A percentile compares a stretch with the other conserved stretches of the same genome.
Conservation (phyloP, 2,113 vertebrate species). For the Bambusicola thoracicus region DNA sequence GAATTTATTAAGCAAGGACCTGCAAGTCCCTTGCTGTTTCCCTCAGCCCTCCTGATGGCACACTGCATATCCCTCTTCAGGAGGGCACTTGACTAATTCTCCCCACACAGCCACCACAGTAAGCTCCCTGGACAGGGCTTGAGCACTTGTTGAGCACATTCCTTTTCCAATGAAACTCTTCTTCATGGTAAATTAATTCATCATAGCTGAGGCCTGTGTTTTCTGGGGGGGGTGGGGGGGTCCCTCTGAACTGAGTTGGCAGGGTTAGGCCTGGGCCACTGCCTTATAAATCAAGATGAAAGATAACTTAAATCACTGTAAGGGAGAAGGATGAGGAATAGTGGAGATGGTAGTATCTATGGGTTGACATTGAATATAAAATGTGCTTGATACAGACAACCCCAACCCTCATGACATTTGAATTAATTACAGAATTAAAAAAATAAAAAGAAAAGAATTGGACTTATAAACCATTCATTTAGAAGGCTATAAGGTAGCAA, state of each 20-base stretch:
- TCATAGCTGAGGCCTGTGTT: slow-evolving; percentile 68
- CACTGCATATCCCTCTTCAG: not conserved
- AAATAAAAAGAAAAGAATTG: not conserved
- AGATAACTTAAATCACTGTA: slow-evolving; percentile 43
- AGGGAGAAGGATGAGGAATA: slow-evolving; percentile 47
- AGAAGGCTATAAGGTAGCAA: slow-evolving; percentile 28
- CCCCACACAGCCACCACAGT: not conserved
- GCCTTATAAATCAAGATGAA: slow-evolving; percentile 69
- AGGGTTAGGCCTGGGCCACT: slow-evolving; percentile 59
- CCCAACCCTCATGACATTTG: slow-evolving; percentile 22
- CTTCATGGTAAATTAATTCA: slow-evolving; percentile 62
- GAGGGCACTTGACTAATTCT: slow-evolving; percentile 1
- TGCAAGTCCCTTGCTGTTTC: not conserved
- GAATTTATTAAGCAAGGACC: not conserved
- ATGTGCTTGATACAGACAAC: not conserved
- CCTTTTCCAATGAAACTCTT: slow-evolving; percentile 51
- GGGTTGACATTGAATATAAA: slow-evolving; percentile 37
- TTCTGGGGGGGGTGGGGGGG: slow-evolving; percentile 35
- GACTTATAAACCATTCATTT: slow-evolving; percentile 38
- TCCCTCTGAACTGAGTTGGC: slow-evolving; percentile 69
- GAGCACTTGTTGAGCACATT: slow-evolving; percentile 52
- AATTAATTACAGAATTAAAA: slow-evolving; percentile 67
- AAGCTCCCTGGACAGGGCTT: slow-evolving; percentile 20
- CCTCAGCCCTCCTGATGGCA: not conserved
- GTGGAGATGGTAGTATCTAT: slow-evolving; percentile 29